Evolutionary conservation across 2,888 invertebrate genomes (phyloP).

Genomic region (Tubulanus polymorphus): DNA sequence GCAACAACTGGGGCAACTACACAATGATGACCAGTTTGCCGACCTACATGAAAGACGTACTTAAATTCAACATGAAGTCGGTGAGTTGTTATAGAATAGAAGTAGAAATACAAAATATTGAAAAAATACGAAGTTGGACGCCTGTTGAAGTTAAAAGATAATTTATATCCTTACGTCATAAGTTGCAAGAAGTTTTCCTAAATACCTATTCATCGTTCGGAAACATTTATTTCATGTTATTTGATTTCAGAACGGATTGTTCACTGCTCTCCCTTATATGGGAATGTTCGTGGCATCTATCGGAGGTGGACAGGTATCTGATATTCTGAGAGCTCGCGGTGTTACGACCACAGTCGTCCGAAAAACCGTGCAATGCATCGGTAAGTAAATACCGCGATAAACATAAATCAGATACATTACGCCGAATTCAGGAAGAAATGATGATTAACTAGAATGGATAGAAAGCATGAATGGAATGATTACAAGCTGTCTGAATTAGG

Average conservation of each 20-base stretch:
- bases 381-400: too few relatives aligned
- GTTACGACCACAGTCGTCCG: conserved; percentile 32
- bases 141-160: too few relatives aligned
- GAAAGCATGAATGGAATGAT: too few relatives aligned
- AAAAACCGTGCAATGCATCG: conserved; percentile 29
- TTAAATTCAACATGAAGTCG: conserved; percentile 9
- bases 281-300: conserved; percentile 70
- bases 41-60: conserved; percentile 10
- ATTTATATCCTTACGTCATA: too few relatives aligned
- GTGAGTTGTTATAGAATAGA: too few relatives aligned
- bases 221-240: too few relatives aligned
- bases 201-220: too few relatives aligned
- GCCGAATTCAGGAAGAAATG: too few relatives aligned
- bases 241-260: conserved; percentile 67
- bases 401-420: too few relatives aligned
- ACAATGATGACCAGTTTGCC: conserved; percentile 11
- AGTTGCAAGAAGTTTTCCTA: too few relatives aligned
- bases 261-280: conserved; percentile 81
- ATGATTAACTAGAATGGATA: too few relatives aligned
- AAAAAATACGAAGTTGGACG: neutral
- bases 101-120: neutral
- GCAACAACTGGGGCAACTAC: conserved; percentile 10
- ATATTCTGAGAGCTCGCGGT: conserved; percentile 62
- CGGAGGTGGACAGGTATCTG: conserved; percentile 43
- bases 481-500: too few relatives aligned